These are phyloP conservation scores for Watsonalla binaria DNA, from an alignment of 2,888 invertebrate genomes.

Conservation along the genomic window DNA sequence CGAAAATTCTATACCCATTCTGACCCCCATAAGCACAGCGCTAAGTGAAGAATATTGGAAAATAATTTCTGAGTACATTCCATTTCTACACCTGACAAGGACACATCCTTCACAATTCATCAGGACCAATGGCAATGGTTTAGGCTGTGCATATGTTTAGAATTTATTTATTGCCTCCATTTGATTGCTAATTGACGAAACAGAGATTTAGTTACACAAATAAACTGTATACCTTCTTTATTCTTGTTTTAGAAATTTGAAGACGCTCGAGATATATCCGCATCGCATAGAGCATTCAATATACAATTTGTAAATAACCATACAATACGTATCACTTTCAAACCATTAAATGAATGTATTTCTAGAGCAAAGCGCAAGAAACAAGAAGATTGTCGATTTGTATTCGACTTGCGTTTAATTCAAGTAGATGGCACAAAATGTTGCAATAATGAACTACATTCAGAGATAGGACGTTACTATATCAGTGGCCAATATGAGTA, in stretches of 20 bases:
- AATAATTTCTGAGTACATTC: no score
- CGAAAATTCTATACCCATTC: no score
- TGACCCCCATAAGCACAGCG: no score
- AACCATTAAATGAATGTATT: conserved; percentile 60
- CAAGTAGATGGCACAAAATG: conserved; percentile 54
- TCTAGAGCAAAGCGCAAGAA: conserved; percentile 45
- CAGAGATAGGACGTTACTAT: conserved; percentile 73
- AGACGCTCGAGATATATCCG: conserved; percentile 63
- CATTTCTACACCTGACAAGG: no score
- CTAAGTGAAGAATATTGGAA: no score
- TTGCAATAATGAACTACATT: conserved; percentile 55
- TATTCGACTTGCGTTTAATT: conserved; percentile 61
- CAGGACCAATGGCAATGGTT: no score
- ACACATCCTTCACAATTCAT: no score
- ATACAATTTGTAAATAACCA: conserved; percentile 35
- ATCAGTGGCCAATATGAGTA: conserved; percentile 77
- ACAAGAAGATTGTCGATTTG: conserved; percentile 50
- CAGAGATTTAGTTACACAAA: not conserved
- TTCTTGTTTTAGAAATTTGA: conserved; percentile 50
- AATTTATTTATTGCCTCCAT: no score
- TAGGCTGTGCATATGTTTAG: no score
- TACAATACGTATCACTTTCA: conserved; percentile 50
- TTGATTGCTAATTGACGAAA: no score
- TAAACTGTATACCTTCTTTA: not conserved
- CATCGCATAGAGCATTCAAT: conserved; percentile 61